Base-by-base conservation (phyloP, 2,888 invertebrate genomes). In the Neria commutata region DNA sequence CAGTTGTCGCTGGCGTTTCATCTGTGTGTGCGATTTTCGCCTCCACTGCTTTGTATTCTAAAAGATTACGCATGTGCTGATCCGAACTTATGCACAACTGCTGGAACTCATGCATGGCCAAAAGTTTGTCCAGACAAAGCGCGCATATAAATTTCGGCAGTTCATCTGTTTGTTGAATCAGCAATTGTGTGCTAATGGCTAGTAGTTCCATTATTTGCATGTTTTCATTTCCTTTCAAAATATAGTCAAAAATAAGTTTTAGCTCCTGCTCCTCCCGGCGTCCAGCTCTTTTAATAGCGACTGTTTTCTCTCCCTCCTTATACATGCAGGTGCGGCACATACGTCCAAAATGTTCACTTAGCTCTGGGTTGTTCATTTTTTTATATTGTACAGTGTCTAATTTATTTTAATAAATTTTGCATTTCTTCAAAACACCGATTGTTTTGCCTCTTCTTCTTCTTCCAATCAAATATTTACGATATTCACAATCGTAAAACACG, bases 101-200 rank as follows among this genome's bases (percentile, higher is more conserved):
- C 66, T 84, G 84, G 67, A 85, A 85, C 45, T 79, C 71, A 69
- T 85, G 85, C 10, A 85, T 77, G 6, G 83, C 77, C 56, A 85
- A 78, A 16, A 87, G 79, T 54, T 82, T 79, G 58, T 81, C 80
- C 1, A 83, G 81, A 74, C 89, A 89, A 6, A 81, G 77, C 61
- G 78, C 67, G 69, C 89, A 89, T 49, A 88, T 80, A 55, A 83
- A 83, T 69, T 87, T 85, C 1, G 88, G 87, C 56, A 88, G 74
- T 29, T 85, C 85, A 79, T 88, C 88, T 4, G 14, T 37, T 53
- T 37, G 26, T 11, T 21, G 5, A 5, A 40, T 37, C 17, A 21
- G 19, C 23, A 57, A n/a, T 25, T 45, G 21, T 16, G 57, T 48
- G 10, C 17, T 11, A 10, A 2, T 19, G n/a, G n/a, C n/a, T 10